phyloP scores from a whole-genome alignment of 2,113 vertebrate species.

The Rhinogobius similis region DNA sequence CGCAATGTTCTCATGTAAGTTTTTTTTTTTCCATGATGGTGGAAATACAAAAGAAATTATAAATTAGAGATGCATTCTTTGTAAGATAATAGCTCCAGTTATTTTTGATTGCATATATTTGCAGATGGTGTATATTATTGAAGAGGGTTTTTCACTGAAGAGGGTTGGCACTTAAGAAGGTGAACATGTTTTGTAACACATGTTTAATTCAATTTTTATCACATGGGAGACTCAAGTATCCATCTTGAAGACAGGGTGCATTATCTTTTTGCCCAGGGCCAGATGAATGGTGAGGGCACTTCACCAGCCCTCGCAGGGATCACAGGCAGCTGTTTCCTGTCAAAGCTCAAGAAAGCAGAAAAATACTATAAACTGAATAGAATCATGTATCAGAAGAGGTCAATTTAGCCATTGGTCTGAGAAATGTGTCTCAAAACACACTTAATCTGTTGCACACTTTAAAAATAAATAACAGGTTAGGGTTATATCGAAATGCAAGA shows the following conservation, averaged over 20 bases:
- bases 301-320: constrained; percentile 1
- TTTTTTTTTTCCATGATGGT: neutral
- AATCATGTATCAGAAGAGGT: constrained; percentile 1
- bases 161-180: neutral
- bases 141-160: neutral
- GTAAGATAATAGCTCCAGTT: neutral
- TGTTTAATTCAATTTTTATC: constrained; percentile 20
- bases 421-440: neutral
- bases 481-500: no score
- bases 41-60: neutral
- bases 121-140: neutral
- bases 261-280: neutral
- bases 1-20: no score
- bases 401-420: neutral
- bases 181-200: neutral
- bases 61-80: neutral
- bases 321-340: constrained; percentile 4
- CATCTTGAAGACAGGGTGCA: constrained; percentile 5
- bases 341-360: neutral
- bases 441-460: neutral
- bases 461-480: no score
- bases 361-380: neutral
- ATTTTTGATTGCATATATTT: neutral
- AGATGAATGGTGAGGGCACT: constrained; percentile 12
- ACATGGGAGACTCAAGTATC: constrained; percentile 9